Conservation (phyloP, 2,113 vertebrate genomes). For the Carassius gibelio region DNA sequence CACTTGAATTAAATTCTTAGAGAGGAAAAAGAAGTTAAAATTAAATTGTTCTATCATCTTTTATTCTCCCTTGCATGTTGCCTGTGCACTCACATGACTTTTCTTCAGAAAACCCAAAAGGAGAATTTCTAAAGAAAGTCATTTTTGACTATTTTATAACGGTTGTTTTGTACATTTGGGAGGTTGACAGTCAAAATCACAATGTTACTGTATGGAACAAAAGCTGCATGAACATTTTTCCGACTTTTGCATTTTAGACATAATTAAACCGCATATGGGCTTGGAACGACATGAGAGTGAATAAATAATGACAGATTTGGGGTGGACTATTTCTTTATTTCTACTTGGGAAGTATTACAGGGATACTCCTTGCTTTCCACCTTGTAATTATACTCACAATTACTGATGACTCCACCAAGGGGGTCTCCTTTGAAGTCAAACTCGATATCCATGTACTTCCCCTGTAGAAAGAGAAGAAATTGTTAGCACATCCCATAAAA, state of each 20-base stretch:
- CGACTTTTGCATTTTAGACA: not conserved
- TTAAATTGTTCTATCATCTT: not conserved
- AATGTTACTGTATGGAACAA: not conserved
- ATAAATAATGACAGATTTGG: not conserved
- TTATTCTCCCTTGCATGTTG: not conserved
- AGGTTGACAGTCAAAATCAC: not conserved
- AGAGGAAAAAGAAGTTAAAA: not conserved
- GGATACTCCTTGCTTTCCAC: constrained; percentile 22
- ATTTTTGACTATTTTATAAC: not conserved
- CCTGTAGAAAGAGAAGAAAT: constrained; percentile 75
- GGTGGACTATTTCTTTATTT: not conserved
- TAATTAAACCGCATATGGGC: not conserved
- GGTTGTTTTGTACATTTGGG: not conserved
- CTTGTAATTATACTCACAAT: constrained; percentile 86
- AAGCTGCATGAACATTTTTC: not conserved
- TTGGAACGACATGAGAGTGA: not conserved
- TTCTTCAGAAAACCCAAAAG: not conserved
- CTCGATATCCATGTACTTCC: constrained; percentile 99
- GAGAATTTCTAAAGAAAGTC: not conserved
- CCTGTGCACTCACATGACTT: not conserved
- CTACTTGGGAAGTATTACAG: constrained; percentile 11
- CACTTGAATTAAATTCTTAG: not conserved
- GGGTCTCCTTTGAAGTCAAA: constrained; percentile 99
- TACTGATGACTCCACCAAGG: constrained; percentile 97
- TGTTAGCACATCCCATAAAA: constrained; percentile 37